Evolutionary conservation across 2,888 invertebrate species (phyloP), one percentile per base, ranked within the genome.

Genomic region (Altica lythri): DNA sequence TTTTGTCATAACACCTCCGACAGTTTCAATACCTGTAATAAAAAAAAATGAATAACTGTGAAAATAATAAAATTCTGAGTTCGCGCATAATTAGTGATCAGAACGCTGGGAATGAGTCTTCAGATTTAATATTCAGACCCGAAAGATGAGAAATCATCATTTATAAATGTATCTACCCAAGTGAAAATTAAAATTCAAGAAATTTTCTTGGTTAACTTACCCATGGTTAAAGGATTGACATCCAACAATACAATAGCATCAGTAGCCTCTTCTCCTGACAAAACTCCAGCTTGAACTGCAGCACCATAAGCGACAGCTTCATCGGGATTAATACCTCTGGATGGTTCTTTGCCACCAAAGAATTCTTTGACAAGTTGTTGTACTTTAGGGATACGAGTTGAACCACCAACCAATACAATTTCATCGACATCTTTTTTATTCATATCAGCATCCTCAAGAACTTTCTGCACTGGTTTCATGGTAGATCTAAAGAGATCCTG

Each of bases 1-100:
- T 76, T 97, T 98, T 66, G 98, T 98, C 98, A 99, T 99, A 19
- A 99, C 98, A 65, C 99, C 99, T 61, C 99, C 98, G 42, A 98
- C 97, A 32, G 99, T 99, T 79, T 99, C 99, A 73, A 99, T 99
- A 79, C 49, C 47, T 47, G 17, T 12, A 47, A 22, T 19, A 5
- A 22, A 38, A 13, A 35, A 12, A 35, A 35, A 35, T 35, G 8
- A 17, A 4, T 17, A 17, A 17, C 2, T 32, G 9, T 10, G 32
- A 10, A n/a, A 30, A 10, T 4, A n/a, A 30, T 10, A 30, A 10
- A 4, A 4, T 30, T 10, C n/a, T n/a, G n/a, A n/a, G n/a, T 30
- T 12, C 4, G 13, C 3, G 4, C 13, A 10, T 4, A 30, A 4
- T 30, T 30, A 4, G 32, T 16, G 19, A 38, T 38, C 38, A 38